These are phyloP conservation scores for Falco peregrinus DNA, from an alignment of 2,797 vertebrate species.

Conservation along the genomic window DNA sequence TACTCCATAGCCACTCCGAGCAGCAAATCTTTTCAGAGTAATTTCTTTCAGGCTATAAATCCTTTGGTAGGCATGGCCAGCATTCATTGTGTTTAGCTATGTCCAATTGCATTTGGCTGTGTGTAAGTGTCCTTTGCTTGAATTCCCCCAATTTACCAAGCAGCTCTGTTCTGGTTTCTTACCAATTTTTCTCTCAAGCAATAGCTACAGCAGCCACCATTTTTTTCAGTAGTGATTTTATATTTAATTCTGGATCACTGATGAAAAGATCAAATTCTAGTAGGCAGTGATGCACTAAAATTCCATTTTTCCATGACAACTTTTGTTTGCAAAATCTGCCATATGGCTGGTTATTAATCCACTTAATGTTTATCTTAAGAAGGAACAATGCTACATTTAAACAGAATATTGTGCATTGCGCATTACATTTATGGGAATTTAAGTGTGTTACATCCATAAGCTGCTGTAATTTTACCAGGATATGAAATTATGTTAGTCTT, in stretches of 20 bases:
- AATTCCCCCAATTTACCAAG: not conserved
- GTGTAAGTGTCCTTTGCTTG: not conserved
- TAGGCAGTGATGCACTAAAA: not conserved
- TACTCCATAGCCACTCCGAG: not conserved
- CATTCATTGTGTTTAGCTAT: not conserved
- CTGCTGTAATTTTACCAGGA: not conserved
- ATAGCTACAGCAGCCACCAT: not conserved
- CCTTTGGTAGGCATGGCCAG: not conserved
- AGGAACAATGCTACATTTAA: not conserved
- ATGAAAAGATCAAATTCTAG: conserved; percentile 5
- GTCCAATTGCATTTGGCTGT: not conserved
- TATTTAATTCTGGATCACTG: conserved; percentile 41
- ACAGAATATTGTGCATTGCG: not conserved
- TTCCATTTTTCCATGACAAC: not conserved
- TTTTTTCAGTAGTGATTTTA: conserved; percentile 29
- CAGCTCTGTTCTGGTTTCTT: not conserved
- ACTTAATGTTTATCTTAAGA: not conserved
- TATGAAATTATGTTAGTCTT: not conserved
- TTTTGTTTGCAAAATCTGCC: conserved; percentile 19
- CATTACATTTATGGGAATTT: not conserved
- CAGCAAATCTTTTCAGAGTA: not conserved
- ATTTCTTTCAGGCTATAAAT: conserved; percentile 12
- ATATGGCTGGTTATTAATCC: not conserved
- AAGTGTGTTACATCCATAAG: not conserved
- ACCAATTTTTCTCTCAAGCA: conserved; percentile 18